Base-by-base conservation (phyloP, 2,113 vertebrate species). In the Mesitornis unicolor region DNA sequence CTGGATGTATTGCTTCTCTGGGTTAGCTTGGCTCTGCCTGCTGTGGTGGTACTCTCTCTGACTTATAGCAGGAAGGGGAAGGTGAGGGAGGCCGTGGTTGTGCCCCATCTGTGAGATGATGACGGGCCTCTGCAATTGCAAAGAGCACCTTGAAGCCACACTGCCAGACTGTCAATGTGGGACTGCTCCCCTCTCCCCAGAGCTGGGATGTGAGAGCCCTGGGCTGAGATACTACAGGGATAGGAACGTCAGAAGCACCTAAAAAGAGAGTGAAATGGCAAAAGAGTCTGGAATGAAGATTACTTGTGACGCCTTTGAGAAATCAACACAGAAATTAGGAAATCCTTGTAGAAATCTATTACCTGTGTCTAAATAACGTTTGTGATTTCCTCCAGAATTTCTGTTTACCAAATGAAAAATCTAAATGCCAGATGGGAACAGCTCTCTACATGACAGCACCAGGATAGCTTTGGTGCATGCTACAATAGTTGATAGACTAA, bases 121-220 rank as follows among this genome's bases (percentile, higher is more conserved):
- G 35, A 18, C 0, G 3, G 21, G 10, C 3, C 7, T n/a, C 38
- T 43, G n/a, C 13, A 33, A 9, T 5, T n/a, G 35, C 45, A 45
- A 53, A 67, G n/a, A 42, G 25, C 38, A 91, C 16, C 35, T 16
- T 16, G 8, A 4, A 16, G 3, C 47, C 3, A 0, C 29, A 8
- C 29, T 15, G 20, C 25, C 1, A 22, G 50, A 16, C 16, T 16
- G 22, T 7, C 64, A 35, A 26, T 1, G 0, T 1, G 4, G 16
- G n/a, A 16, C 31, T 1, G 1, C 14, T 24, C 13, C 36, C 25
- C 54, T 87, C 35, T 13, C 22, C 22, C 9, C 0, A 51, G 0
- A 43, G 7, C 9, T 60, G 45, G 15, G 15, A 45, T 7, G 8
- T 24, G 69, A 64, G 16, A 38, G 4, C 25, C 18, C 7, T 1